Evolutionary conservation across 2,888 invertebrate genomes (phyloP), one percentile per base, ranked within the genome.

Genomic region (Hydrotaea diabolus): DNA sequence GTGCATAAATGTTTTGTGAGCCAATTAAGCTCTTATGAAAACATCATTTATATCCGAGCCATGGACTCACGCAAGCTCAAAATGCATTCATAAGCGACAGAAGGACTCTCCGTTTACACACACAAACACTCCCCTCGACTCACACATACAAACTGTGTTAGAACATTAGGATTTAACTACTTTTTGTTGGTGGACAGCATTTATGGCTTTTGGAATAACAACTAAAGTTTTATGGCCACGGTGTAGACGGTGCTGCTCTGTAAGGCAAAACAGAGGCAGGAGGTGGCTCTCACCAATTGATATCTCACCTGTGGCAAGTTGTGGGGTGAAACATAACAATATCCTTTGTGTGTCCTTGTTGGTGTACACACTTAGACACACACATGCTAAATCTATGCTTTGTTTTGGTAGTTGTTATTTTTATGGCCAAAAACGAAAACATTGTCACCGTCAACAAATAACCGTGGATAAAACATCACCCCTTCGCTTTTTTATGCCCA

Each of bases 21-120:
- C 72, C 73, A 79, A 79, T 79, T 79, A 79, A 79, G 64, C 64
- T 64, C 78, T 64, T 55, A 73, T 73, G 64, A 73, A 73, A 79
- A 73, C 73, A 73, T 39, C 26, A 43, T 43, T 17, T 79, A 43
- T 64, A 71, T 71, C 71, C 53, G 5, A 2, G 49, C 26, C n/a
- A 26, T 49, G n/a, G n/a, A 57, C 13, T 46, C 0, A 13, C 39
- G 39, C 19, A 36, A 66, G 43, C 21, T 15, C 21, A 21, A 11
- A 0, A 57, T 8, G 26, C 59, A 26, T 26, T 11, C 59, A 46
- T 31, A 31, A 31, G 31, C 31, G n/a, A n/a, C n/a, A 31, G 2
- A 31, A 31, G 31, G 31, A 31, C 31, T 4, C 23, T 26, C 9
- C 31, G 26, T 8, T 36, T 7, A 36, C 39, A 64, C 17, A 36